These are phyloP conservation scores for Pararge aegeria DNA, from an alignment of 1,140 invertebrate species.

Conservation along the genomic window DNA sequence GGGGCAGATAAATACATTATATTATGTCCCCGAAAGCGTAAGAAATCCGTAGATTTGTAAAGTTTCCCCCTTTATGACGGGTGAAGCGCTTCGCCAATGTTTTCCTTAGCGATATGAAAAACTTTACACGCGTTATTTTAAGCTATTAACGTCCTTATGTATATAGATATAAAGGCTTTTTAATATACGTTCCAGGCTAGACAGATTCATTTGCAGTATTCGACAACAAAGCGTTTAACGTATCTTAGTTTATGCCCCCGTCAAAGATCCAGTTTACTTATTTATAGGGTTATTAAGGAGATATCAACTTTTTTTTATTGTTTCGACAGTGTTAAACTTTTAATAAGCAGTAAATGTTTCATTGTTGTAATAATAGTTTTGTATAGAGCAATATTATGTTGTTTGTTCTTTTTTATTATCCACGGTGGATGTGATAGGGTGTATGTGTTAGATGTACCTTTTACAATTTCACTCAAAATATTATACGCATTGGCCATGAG, in stretches of 20 bases:
- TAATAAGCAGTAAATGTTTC: constrained; percentile 30
- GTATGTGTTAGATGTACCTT: too few species aligned
- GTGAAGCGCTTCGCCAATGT: constrained; percentile 66
- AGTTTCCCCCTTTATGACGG: constrained; percentile 76
- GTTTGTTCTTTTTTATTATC: constrained; percentile 9
- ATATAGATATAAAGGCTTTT: constrained; percentile 25
- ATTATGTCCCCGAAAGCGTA: constrained; percentile 69
- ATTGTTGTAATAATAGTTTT: constrained; percentile 22
- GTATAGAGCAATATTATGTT: constrained; percentile 13
- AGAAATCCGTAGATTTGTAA: constrained; percentile 78
- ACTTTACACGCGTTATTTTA: constrained; percentile 42
- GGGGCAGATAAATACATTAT: constrained; percentile 77
- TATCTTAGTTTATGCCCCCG: constrained; percentile 62
- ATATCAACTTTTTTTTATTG: constrained; percentile 34
- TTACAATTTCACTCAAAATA: too few species aligned
- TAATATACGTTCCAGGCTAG: constrained; percentile 12
- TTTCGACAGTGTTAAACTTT: constrained; percentile 28
- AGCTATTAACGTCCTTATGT: constrained; percentile 31
- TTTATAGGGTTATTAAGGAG: constrained; percentile 42
- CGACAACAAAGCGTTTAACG: constrained; percentile 60
- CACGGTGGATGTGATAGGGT: background rate
- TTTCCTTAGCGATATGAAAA: constrained; percentile 75
- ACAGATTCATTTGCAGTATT: constrained; percentile 68
- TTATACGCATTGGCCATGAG: too few species aligned
- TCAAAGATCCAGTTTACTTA: constrained; percentile 48